A percentile compares a stretch with the other conserved stretches of the same genome.
Evolutionary conservation across 2,797 vertebrate genomes (phyloP).

Genomic region (Coluber constrictor): DNA sequence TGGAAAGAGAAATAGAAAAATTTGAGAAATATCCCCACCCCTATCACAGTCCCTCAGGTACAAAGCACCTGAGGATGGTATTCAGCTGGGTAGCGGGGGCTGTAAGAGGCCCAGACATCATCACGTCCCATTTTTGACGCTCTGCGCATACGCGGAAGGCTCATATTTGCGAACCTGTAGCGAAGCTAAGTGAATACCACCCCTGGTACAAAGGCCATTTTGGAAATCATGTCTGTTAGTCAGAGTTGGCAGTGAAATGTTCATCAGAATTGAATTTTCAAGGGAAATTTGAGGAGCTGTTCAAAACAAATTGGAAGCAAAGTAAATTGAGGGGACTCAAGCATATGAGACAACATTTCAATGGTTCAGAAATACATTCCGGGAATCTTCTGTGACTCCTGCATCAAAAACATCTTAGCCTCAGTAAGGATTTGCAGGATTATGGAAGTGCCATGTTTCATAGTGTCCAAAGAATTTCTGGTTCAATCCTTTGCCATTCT

Average conservation of each 20-base stretch:
- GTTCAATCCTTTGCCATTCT: background rate
- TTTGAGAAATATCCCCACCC: background rate
- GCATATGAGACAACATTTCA: background rate
- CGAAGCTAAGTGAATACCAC: too few relatives aligned
- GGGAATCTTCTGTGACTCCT: background rate
- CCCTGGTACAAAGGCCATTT: background rate
- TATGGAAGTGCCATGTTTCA: background rate
- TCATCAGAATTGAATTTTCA: background rate
- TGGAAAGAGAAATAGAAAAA: background rate
- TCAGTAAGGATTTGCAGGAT: background rate
- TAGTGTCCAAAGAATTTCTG: background rate
- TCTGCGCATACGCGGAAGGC: too few relatives aligned
- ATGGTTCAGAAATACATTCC: background rate
- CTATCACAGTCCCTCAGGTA: background rate
- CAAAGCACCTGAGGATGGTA: too few relatives aligned
- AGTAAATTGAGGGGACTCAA: background rate
- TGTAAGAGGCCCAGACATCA: too few relatives aligned
- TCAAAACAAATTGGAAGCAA: background rate
- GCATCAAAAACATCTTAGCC: background rate
- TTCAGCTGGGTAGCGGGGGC: too few relatives aligned
- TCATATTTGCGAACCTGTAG: too few relatives aligned
- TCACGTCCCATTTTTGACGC: too few relatives aligned
- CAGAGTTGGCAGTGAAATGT: background rate
- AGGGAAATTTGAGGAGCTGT: background rate
- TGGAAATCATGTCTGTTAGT: background rate